Percentiles rank a stretch among this genome's conserved stretches.
Evolutionary conservation across 1,140 invertebrate species (phyloP).

Genomic region (Cydia fagiglandana): DNA sequence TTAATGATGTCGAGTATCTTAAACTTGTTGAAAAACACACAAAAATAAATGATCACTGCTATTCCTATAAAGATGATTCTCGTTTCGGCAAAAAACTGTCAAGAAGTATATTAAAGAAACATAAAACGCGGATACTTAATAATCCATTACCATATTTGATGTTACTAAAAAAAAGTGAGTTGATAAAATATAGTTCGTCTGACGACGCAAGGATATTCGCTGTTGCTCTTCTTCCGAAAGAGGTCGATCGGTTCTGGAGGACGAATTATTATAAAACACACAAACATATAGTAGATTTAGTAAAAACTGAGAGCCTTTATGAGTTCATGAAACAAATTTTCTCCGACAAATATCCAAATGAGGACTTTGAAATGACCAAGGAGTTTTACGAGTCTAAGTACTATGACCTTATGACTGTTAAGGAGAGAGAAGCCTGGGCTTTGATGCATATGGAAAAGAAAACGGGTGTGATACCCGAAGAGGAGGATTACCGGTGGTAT

Average conservation of each 20-base stretch:
- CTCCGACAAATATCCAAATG: constrained; percentile 44
- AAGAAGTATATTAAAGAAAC: constrained; percentile 55
- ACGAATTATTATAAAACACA: constrained; percentile 42
- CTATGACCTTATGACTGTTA: constrained; percentile 49
- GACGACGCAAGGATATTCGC: constrained; percentile 53
- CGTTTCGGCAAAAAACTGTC: constrained; percentile 48
- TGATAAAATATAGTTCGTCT: constrained; percentile 45
- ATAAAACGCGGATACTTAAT: constrained; percentile 52
- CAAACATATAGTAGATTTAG: constrained; percentile 46
- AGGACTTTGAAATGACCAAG: constrained; percentile 53
- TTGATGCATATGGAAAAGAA: constrained; percentile 48
- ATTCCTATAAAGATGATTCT: not conserved
- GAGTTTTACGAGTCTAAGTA: constrained; percentile 51
- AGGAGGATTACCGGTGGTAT: constrained; percentile 55
- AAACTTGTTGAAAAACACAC: constrained; percentile 43
- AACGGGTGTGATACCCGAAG: constrained; percentile 47
- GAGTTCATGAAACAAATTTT: constrained; percentile 53
- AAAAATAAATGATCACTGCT: not conserved
- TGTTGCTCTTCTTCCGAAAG: constrained; percentile 42
- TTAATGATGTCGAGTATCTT: constrained; percentile 41
- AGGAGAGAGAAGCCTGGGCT: constrained; percentile 57
- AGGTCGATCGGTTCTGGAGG: constrained; percentile 52
- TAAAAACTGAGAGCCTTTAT: constrained; percentile 50
- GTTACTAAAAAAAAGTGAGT: constrained; percentile 43
- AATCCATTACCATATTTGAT: constrained; percentile 48